A percentile compares a stretch with the other conserved stretches of the same genome.
Evolutionary conservation across 2,888 invertebrate genomes (phyloP).

Genomic region (Stratiomys singularior): DNA sequence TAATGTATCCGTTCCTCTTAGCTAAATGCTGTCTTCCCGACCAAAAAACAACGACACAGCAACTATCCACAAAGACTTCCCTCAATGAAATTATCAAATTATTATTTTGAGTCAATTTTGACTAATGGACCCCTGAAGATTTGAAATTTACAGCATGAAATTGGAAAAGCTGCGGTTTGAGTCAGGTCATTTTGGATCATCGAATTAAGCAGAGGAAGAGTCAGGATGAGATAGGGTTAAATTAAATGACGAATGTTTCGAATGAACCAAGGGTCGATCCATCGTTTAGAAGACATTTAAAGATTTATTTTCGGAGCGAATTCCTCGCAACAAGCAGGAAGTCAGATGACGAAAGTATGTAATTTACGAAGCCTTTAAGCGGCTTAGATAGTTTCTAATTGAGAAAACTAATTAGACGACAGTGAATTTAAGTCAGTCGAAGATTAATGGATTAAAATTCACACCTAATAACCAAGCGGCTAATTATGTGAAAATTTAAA

Average conservation of each 20-base stretch:
- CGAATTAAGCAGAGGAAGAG: background rate
- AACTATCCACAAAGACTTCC: slow-evolving; percentile 22
- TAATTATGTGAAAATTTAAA: slow-evolving; percentile 26
- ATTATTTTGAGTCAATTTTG: slow-evolving; percentile 52
- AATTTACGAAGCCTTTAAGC: slow-evolving; percentile 29
- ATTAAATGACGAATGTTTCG: slow-evolving; percentile 15
- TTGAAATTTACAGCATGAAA: slow-evolving; percentile 51
- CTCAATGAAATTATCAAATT: slow-evolving; percentile 49
- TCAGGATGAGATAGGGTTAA: background rate
- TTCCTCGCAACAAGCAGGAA: slow-evolving; percentile 41
- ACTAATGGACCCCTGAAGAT: slow-evolving; percentile 50
- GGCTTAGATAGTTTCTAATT: slow-evolving; percentile 24
- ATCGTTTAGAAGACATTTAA: slow-evolving; percentile 32
- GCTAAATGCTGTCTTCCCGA: slow-evolving; percentile 39
- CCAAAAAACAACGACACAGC: background rate
- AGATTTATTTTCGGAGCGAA: slow-evolving; percentile 31
- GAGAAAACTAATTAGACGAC: slow-evolving; percentile 42
- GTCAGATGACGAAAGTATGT: slow-evolving; percentile 20
- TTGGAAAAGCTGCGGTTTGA: slow-evolving; percentile 45
- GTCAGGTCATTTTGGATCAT: slow-evolving; percentile 29
- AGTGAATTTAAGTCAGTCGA: slow-evolving; percentile 18
- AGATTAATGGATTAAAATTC: slow-evolving; percentile 43
- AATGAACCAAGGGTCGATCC: background rate
- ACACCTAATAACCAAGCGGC: slow-evolving; percentile 31
- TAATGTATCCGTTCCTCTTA: background rate